Percentiles rank a stretch among this genome's conserved stretches.
These are phyloP conservation scores for Temnothorax curvispinosus DNA, from an alignment of 1,140 invertebrate species.

Conservation along the genomic window DNA sequence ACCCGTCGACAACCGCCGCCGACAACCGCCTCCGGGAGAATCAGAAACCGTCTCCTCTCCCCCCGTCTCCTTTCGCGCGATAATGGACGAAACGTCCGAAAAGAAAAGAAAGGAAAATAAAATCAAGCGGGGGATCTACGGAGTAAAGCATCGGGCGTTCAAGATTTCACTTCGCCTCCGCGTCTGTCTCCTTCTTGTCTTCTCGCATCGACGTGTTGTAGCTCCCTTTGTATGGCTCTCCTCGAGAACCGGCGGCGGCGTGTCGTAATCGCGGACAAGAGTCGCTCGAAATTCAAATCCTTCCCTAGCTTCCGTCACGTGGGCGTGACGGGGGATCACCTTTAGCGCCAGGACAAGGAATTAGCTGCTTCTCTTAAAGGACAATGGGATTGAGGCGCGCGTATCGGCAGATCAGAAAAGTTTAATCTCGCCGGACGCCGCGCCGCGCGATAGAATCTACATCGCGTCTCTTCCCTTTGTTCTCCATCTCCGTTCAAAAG, in stretches of 20 bases:
- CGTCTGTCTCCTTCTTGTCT: not conserved
- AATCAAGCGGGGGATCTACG: not conserved
- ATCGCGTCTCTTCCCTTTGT: not conserved
- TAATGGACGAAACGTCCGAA: conserved; percentile 58
- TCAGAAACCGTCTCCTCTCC: conserved; percentile 55
- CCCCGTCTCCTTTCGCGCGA: not conserved
- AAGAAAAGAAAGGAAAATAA: not conserved
- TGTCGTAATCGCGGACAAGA: conserved; percentile 29
- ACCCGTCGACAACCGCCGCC: conserved; percentile 71
- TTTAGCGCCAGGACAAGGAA: conserved; percentile 26
- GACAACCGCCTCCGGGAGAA: conserved; percentile 64
- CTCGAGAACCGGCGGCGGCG: not conserved
- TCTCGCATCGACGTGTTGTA: not conserved
- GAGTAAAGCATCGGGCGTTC: not conserved
- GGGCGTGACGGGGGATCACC: conserved; percentile 46
- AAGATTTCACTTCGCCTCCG: conserved; percentile 2
- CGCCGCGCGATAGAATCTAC: conserved; percentile 18
- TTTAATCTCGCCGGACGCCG: conserved; percentile 19
- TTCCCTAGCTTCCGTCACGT: conserved; percentile 57
- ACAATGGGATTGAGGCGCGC: conserved; percentile 67
- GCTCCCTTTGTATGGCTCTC: not conserved
- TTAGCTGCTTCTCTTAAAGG: conserved; percentile 30
- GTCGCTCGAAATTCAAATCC: conserved; percentile 69
- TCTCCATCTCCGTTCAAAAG: not conserved
- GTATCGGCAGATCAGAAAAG: conserved; percentile 21